Evolutionary conservation across 2,797 vertebrate genomes (phyloP), one percentile per base, ranked within the genome.

Genomic region (Lepilemur septentrionalis): DNA sequence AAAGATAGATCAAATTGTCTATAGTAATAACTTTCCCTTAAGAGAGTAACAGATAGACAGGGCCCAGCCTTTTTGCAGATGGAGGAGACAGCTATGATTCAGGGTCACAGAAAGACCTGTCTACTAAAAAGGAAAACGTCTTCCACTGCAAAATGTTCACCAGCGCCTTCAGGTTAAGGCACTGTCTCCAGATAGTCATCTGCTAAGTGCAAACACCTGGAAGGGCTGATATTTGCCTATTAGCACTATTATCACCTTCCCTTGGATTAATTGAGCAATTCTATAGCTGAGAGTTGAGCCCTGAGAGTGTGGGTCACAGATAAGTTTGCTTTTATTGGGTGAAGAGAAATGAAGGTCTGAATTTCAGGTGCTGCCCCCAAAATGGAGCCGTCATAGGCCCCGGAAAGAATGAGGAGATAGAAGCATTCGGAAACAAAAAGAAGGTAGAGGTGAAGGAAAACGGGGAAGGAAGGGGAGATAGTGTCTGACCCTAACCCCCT

Each of bases 1-100:
- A 72, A 93, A 96, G 89, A 92, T 22, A 92, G 57, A 96, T 95
- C 83, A 88, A 88, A 89, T 80, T 75, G 83, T 96, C 89, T 52
- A 41, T 55, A 43, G 57, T 50, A 90, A 91, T 80, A 86, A 72
- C 41, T 96, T 97, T 78, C 48, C 80, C 75, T 80, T 73, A 91
- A 86, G 46, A 94, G 69, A 75, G 61, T 63, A 52, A 90, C 50
- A 82, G 48, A 91, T 50, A 82, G 48, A 85, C 70, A 85, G 69
- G 59, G 22, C 35, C 81, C 46, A 43, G 76, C 63, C 32, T 84
- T 88, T 83, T 25, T 65, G 67, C 80, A 87, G 89, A 75, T 28
- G 14, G 73, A 75, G 78, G 82, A 70, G 69, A 67, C 17, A 86
- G 69, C 17, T 6, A 75, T 70, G 75, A 70, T 72, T 41, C 2